Conservation (phyloP, 2,888 invertebrate species). For the Lasioglossum oenotherae region DNA sequence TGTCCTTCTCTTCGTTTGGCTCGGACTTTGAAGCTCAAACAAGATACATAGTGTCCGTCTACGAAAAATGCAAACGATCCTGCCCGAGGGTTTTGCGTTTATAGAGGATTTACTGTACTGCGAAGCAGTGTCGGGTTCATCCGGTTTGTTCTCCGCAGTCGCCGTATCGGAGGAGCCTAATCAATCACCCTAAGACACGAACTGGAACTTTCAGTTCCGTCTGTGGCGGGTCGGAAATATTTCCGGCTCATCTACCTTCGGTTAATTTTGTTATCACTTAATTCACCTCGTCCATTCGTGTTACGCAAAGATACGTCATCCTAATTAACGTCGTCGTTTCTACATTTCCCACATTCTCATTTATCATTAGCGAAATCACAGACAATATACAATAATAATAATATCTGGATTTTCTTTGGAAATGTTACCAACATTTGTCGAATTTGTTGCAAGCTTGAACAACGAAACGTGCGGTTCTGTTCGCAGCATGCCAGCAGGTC, state of each 20-base stretch:
- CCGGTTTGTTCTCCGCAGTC: not conserved
- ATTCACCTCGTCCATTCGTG: not conserved
- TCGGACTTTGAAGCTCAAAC: too few relatives aligned
- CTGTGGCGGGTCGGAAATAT: not conserved
- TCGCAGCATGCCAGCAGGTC: constrained; percentile 90
- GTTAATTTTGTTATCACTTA: not conserved
- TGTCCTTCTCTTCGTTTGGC: too few relatives aligned
- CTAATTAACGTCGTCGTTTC: not conserved
- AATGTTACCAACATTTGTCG: not conserved
- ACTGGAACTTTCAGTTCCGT: not conserved
- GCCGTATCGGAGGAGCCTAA: not conserved
- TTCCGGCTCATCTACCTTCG: not conserved
- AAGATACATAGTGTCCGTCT: too few relatives aligned
- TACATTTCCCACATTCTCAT: too few relatives aligned
- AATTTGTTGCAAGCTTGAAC: not conserved
- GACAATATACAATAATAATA: too few relatives aligned
- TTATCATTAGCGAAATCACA: too few relatives aligned
- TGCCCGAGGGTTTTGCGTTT: too few relatives aligned
- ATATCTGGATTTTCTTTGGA: not conserved
- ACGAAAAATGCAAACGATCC: too few relatives aligned
- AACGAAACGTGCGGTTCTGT: constrained; percentile 21
- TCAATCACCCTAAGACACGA: not conserved
- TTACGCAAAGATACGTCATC: not conserved
- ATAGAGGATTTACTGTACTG: not conserved
- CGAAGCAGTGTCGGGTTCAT: not conserved